These are phyloP conservation scores for Dufourea novaeangliae DNA, from an alignment of 1,140 invertebrate genomes.

Conservation along the genomic window DNA sequence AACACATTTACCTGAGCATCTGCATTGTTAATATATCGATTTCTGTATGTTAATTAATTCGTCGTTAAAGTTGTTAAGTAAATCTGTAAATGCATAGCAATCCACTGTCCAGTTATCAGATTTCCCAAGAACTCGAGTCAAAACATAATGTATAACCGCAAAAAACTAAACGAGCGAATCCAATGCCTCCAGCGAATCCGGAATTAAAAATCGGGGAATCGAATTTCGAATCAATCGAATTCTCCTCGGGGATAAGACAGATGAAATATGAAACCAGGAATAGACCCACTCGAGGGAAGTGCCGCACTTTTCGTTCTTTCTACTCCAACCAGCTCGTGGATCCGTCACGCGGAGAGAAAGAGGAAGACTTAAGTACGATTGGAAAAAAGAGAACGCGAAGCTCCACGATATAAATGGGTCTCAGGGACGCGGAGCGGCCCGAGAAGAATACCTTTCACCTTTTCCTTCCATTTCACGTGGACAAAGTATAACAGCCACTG, in stretches of 20 bases:
- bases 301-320: conserved; percentile 40
- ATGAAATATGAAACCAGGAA: conserved; percentile 21
- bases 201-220: no score
- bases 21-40: no score
- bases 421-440: conserved; percentile 51
- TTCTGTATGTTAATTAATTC: no score
- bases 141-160: no score
- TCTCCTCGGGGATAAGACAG: conserved; percentile 25
- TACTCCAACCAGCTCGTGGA: conserved; percentile 30
- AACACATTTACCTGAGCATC: no score
- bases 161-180: no score
- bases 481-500: conserved; percentile 22
- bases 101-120: no score
- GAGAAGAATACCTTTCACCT: conserved; percentile 55
- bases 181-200: no score
- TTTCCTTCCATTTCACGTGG: conserved; percentile 46
- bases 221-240: not conserved
- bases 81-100: no score
- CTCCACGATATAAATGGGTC: conserved; percentile 65
- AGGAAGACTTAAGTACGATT: conserved; percentile 46
- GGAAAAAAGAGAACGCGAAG: conserved; percentile 55
- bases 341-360: conserved; percentile 24
- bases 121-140: no score
- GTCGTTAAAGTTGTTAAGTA: no score
- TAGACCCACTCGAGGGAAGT: conserved; percentile 47